These are phyloP conservation scores for Microhierax caerulescens DNA, from an alignment of 2,797 vertebrate species.

Conservation along the genomic window DNA sequence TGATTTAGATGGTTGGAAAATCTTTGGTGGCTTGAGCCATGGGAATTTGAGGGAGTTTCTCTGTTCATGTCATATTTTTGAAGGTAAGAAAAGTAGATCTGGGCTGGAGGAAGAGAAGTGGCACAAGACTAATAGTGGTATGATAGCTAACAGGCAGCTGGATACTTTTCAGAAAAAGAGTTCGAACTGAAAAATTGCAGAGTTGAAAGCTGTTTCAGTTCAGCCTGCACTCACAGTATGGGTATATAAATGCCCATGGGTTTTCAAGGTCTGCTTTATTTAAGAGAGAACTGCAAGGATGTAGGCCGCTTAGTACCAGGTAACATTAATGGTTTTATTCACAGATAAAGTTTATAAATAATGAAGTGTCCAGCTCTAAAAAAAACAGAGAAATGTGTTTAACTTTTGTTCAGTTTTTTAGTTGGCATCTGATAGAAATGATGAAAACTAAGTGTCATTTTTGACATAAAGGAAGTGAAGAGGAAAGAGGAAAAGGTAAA, in stretches of 20 bases:
- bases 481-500: neutral
- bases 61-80: neutral
- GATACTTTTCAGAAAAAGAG: neutral
- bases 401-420: neutral
- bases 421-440: neutral
- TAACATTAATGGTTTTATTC: neutral
- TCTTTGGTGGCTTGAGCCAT: neutral
- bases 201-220: neutral
- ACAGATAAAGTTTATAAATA: constrained; percentile 6
- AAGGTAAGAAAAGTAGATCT: neutral
- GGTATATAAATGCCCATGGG: neutral
- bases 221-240: neutral
- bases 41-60: neutral
- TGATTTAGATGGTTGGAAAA: neutral
- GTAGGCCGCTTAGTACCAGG: neutral
- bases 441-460: neutral
- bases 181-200: neutral
- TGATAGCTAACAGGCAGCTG: neutral
- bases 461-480: neutral
- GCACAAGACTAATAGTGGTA: neutral
- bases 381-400: neutral
- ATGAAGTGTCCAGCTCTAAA: neutral
- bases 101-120: neutral
- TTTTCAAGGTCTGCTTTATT: constrained; percentile 1
- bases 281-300: neutral